Evolutionary conservation across 1,140 invertebrate species (phyloP).

Genomic region (Hypothenemus hampei): DNA sequence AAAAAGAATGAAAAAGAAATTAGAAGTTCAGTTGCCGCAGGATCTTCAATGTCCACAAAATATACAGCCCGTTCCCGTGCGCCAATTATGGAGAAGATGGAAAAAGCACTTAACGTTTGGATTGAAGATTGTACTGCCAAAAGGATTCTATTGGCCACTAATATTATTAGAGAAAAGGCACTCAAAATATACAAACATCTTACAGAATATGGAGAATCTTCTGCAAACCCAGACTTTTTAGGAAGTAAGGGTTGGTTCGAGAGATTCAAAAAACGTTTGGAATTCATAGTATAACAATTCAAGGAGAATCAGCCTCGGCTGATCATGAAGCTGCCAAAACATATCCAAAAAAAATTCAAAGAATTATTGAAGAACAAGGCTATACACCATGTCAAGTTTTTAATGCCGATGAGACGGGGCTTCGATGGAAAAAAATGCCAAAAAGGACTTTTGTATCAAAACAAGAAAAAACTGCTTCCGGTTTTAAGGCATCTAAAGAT

Average conservation of each 20-base stretch:
- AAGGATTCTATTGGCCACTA: constrained; percentile 1
- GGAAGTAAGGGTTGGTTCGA: constrained; percentile 26
- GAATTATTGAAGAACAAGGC: constrained; percentile 35
- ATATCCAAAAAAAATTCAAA: constrained; percentile 31
- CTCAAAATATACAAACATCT: constrained; percentile 6
- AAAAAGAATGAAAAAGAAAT: constrained; percentile 13
- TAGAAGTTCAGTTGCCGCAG: not conserved
- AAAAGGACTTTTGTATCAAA: constrained; percentile 43
- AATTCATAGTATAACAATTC: constrained; percentile 41
- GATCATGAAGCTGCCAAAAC: constrained; percentile 34
- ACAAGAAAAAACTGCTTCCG: constrained; percentile 42
- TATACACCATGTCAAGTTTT: constrained; percentile 32
- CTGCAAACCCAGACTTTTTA: constrained; percentile 7
- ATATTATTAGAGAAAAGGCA: constrained; percentile 16
- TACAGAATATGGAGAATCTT: constrained; percentile 6
- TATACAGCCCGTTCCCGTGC: not conserved
- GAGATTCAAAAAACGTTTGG: constrained; percentile 36
- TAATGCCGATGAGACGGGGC: constrained; percentile 25
- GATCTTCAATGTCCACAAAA: constrained; percentile 8
- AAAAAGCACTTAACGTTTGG: constrained; percentile 9
- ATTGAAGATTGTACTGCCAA: constrained; percentile 12
- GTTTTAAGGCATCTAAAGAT: constrained; percentile 48
- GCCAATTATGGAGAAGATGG: constrained; percentile 5
- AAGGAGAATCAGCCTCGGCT: constrained; percentile 37
- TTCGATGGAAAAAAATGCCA: constrained; percentile 34